A percentile compares a stretch with the other conserved stretches of the same genome.
These are phyloP conservation scores for Acanthaster planci DNA, from an alignment of 35 echinoderm and acorn worm species.

Conservation along the genomic window DNA sequence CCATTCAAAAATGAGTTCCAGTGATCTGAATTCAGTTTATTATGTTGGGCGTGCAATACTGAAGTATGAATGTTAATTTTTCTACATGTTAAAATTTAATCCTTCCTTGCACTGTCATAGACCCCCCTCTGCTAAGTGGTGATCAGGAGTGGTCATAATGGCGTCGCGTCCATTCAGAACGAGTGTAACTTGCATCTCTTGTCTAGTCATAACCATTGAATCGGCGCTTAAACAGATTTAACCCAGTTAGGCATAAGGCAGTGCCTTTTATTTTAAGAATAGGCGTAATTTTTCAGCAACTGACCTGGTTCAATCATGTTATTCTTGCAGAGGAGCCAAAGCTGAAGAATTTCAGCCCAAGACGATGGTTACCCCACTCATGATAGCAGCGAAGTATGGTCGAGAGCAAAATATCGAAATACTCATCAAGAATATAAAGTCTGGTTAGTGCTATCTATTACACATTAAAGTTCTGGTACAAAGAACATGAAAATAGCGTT, in stretches of 20 bases:
- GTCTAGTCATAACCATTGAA: background rate
- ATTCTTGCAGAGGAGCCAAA: constrained; percentile 8
- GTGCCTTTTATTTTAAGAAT: background rate
- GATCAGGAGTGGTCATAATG: no score
- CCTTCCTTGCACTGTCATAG: no score
- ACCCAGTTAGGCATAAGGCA: background rate
- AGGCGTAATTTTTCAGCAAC: background rate
- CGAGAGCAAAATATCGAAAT: constrained; percentile 67
- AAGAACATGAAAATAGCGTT: no score
- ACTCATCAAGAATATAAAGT: constrained; percentile 57
- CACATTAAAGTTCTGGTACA: no score
- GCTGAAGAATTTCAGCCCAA: constrained; percentile 46
- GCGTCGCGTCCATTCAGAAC: no score
- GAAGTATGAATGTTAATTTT: no score
- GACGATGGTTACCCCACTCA: constrained; percentile 68
- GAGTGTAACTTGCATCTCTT: background rate
- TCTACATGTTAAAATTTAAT: no score
- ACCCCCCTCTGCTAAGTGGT: no score
- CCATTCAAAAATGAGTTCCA: no score
- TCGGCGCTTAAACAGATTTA: background rate
- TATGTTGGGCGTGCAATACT: no score
- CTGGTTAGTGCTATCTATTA: constrained; percentile 8
- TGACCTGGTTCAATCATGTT: background rate
- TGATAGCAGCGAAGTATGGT: constrained; percentile 73
- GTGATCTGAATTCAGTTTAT: no score